Base-by-base conservation (phyloP, 2,797 vertebrate genomes). In the Tenualosa thibaudeaui region DNA sequence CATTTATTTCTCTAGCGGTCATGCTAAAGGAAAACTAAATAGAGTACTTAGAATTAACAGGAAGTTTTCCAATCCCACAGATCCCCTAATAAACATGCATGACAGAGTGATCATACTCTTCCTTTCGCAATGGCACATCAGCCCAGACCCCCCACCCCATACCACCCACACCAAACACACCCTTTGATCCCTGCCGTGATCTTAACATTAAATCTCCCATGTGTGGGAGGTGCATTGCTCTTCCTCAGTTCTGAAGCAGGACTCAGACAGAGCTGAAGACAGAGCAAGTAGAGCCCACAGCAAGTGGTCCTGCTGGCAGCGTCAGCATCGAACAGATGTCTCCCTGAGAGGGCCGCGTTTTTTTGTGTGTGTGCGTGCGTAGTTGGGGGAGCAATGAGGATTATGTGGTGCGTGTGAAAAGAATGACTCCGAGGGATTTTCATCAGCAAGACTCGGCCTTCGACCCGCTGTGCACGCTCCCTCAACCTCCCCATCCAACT, bases 351-450 rank as follows among this genome's bases (percentile, higher is more conserved):
- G 68, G 68, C 15, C 40, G 68, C 68, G 5, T 75, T 37, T 75
- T 75, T 75, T 40, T 62, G 60, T 62, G 60, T 62, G 60, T 56
- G 12, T 56, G 62, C 31, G 62, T 26, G 62, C 24, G 24, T 75
- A 17, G 68, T 40, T 40, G 68, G 31, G 37, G 68, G 68, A 75
- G 68, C 68, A 75, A 40, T 75, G 68, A 19, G 68, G 68, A 75
- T 75, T 75, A 75, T 75, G 68, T 75, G 68, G 37, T 75, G 68
- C 68, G 68, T 75, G 68, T 75, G 68, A 75, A 75, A 75, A 75
- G 31, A 75, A 75, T 75, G 68, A 75, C 68, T 75, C 68, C 31
- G 31, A 75, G 68, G 68, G 68, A 75, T 75, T 75, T 75, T 78
- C 71, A 78, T 78, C 71, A 78, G 71, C 40, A 2, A 78, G 40